Evolutionary conservation across 2,113 vertebrate genomes (phyloP).

Genomic region (Phaethornis superciliosus): DNA sequence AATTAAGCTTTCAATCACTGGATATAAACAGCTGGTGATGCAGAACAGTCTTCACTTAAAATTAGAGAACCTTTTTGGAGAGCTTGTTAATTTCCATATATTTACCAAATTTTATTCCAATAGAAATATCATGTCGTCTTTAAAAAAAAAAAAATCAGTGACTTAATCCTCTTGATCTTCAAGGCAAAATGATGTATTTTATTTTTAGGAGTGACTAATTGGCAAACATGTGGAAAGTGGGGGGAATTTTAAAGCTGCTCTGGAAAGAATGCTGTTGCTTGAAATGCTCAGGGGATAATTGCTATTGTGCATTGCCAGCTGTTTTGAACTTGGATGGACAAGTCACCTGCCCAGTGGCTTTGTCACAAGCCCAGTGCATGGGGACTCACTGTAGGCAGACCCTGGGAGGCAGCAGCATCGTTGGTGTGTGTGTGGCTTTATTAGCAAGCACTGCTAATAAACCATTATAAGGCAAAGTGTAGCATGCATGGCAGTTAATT

Average conservation of each 20-base stretch:
- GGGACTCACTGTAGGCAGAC: accelerated
- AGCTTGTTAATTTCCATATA: slow-evolving; percentile 27
- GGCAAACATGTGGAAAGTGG: neutral
- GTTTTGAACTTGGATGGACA: neutral
- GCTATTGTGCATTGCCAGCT: neutral
- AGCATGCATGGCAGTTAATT: neutral
- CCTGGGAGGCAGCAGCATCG: accelerated
- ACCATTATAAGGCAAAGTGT: neutral
- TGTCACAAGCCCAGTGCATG: accelerated
- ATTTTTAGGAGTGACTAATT: slow-evolving; percentile 60
- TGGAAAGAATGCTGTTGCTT: neutral
- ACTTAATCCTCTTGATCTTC: slow-evolving; percentile 40
- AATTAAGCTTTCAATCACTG: slow-evolving; percentile 52
- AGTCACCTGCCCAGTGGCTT: neutral
- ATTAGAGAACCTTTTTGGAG: slow-evolving; percentile 51
- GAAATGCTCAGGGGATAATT: neutral
- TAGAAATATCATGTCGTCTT: neutral
- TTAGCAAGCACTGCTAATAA: neutral
- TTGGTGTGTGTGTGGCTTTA: neutral
- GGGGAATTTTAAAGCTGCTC: neutral
- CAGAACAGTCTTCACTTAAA: slow-evolving; percentile 44
- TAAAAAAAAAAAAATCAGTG: neutral
- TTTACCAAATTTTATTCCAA: slow-evolving; percentile 11
- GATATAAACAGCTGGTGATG: slow-evolving; percentile 52
- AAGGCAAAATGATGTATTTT: slow-evolving; percentile 31